phyloP scores from a whole-genome alignment of 2,888 invertebrate genomes.

The Catocala nupta region DNA sequence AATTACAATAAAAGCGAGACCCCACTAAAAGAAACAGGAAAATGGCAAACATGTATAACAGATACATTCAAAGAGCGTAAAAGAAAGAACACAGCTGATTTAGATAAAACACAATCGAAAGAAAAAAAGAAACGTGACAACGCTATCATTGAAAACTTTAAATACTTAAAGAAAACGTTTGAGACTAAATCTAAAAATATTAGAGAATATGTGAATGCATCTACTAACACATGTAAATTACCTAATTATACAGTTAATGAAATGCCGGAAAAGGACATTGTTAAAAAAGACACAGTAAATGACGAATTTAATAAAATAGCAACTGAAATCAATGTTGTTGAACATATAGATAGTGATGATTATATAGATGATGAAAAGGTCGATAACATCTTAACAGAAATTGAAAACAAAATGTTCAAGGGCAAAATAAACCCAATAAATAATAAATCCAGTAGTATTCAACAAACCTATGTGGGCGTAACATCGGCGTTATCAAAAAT shows the following conservation, averaged over 20 bases:
- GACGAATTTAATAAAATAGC: conserved; percentile 50
- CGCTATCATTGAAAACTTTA: conserved; percentile 67
- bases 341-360: conserved; percentile 51
- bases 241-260: background rate
- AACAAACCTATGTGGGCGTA: background rate
- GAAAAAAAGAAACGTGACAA: conserved; percentile 76
- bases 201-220: conserved; percentile 28
- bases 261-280: background rate
- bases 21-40: conserved; percentile 31
- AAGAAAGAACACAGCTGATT: conserved; percentile 59
- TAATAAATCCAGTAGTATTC: background rate
- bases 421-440: conserved; percentile 15
- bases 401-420: conserved; percentile 73
- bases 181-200: conserved; percentile 60
- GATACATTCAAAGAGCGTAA: conserved; percentile 70
- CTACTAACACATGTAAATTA: background rate
- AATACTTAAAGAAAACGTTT: conserved; percentile 68
- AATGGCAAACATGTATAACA: conserved; percentile 61
- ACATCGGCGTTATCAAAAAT: background rate
- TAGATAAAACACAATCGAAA: conserved; percentile 60
- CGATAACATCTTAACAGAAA: conserved; percentile 67
- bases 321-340: conserved; percentile 27
- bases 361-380: conserved; percentile 64
- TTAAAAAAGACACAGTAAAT: background rate
- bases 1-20: conserved; percentile 14